A percentile compares a stretch with the other conserved stretches of the same genome.
Evolutionary conservation across 2,888 invertebrate species (phyloP).

Genomic region (Subacronicta megacephala): DNA sequence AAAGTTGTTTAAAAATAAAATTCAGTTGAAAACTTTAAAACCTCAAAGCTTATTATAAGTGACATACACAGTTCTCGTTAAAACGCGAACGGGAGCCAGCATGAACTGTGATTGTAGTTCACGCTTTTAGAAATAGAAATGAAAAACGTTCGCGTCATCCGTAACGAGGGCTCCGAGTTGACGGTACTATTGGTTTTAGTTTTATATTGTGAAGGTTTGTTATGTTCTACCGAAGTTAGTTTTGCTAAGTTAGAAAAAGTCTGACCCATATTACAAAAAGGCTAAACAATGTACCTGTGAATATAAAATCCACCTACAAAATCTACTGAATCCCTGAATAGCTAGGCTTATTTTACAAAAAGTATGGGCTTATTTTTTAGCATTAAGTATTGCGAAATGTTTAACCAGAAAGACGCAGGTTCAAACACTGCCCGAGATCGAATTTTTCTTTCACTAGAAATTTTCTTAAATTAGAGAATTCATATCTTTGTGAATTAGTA

Average conservation of each 20-base stretch:
- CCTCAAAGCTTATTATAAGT: slow-evolving; percentile 19
- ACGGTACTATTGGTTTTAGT: slow-evolving; percentile 46
- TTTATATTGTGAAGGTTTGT: slow-evolving; percentile 6
- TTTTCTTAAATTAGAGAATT: too few relatives aligned
- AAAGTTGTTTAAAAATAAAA: too few relatives aligned
- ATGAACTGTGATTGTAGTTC: slow-evolving; percentile 65
- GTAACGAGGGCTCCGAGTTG: slow-evolving; percentile 60
- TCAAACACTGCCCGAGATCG: too few relatives aligned
- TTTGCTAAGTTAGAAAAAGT: not conserved
- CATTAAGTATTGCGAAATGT: too few relatives aligned
- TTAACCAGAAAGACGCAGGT: too few relatives aligned
- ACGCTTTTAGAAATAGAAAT: slow-evolving; percentile 61
- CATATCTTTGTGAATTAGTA: too few relatives aligned
- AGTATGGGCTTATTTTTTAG: too few relatives aligned
- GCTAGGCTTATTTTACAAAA: too few relatives aligned
- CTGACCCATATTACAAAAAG: not conserved
- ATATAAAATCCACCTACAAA: too few relatives aligned
- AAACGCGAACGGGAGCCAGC: slow-evolving; percentile 29
- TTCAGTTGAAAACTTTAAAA: slow-evolving; percentile 1
- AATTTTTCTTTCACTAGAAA: too few relatives aligned
- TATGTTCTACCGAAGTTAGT: slow-evolving; percentile 5
- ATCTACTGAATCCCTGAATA: too few relatives aligned
- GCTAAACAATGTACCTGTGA: too few relatives aligned
- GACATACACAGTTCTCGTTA: slow-evolving; percentile 26
- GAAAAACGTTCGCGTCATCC: slow-evolving; percentile 59